Evolutionary conservation across 1,140 invertebrate genomes (phyloP), one percentile per base, ranked within the genome.

Genomic region (Ceratosolen fusciceps): DNA sequence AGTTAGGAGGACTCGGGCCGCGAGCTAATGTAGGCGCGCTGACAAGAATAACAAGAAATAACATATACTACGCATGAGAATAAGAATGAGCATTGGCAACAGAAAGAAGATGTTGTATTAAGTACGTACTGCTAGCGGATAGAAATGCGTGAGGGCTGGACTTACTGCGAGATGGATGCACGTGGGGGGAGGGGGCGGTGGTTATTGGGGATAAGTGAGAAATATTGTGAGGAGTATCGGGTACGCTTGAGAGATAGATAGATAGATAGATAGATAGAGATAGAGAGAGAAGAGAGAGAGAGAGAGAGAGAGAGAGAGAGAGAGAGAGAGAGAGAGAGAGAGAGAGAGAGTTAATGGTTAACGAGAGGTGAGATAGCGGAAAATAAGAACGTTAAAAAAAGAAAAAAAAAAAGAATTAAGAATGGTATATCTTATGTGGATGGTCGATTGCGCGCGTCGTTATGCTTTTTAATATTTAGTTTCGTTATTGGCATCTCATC

Each of bases 31-130:
- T 62, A 58, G 76, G 52, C 67, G 76, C 67, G 67, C 54, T 67
- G 76, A 77, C 76, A 39, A 77, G 67, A 77, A 78, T 78, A 77
- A 77, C 75, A 65, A 70, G 52, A 77, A n/a, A 77, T 70, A 77
- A 49, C 5, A 74, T 74, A 74, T 62, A 62, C 56, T 43, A 74
- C 37, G 43, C 24, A 62, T 62, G 56, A 39, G 56, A 74, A 62
- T 34, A 74, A 62, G 54, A 74, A 62, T 62, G 72, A 74, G 72
- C 72, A 62, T 62, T 74, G 72, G 72, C 72, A 74, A 47, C 56
- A 62, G 54, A 54, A 31, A 60, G 21, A 73, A 43, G 47, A 71
- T 73, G 54, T 73, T 24, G 54, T 74, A n/a, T 39, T 74, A 74
- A 60, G 34, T 47, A 31, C 24, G n/a, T 39, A 73, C 52, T 58